phyloP scores from a whole-genome alignment of 2,797 vertebrate species.

The Thripadectes ignobilis region DNA sequence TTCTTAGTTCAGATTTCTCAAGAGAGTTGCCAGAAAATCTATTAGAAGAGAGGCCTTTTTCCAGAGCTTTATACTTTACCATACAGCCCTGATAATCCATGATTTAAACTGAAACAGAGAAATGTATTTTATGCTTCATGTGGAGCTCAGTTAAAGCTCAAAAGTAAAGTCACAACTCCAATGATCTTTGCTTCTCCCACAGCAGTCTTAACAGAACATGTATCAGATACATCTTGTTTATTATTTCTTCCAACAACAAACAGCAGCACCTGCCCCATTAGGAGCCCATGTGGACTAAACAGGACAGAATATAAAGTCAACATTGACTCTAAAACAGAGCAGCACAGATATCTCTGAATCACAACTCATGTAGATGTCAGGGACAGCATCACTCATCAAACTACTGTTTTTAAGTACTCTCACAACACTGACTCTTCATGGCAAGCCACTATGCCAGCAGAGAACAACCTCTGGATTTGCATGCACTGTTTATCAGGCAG shows the following conservation, averaged over 20 bases:
- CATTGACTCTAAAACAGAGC: neutral
- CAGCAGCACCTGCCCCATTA: neutral
- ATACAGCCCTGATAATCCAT: neutral
- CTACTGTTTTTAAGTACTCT: neutral
- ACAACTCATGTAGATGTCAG: neutral
- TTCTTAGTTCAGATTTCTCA: neutral
- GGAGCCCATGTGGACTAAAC: neutral
- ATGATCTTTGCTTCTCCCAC: neutral
- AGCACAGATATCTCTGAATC: neutral
- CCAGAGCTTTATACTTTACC: neutral
- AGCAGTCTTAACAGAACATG: neutral
- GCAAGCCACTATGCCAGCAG: neutral
- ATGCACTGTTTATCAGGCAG: accelerated
- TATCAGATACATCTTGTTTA: neutral
- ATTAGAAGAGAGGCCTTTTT: neutral
- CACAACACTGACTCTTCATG: neutral
- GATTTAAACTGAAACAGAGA: neutral
- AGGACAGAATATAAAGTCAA: neutral
- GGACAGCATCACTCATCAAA: neutral
- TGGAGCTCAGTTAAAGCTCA: neutral
- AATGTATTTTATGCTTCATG: neutral
- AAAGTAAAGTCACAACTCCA: neutral
- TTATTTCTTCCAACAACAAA: neutral
- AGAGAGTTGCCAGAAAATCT: neutral
- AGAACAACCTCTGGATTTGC: neutral